Evolutionary conservation across 2,113 vertebrate genomes (phyloP), one percentile per base, ranked within the genome.

Genomic region (Sturnus vulgaris): DNA sequence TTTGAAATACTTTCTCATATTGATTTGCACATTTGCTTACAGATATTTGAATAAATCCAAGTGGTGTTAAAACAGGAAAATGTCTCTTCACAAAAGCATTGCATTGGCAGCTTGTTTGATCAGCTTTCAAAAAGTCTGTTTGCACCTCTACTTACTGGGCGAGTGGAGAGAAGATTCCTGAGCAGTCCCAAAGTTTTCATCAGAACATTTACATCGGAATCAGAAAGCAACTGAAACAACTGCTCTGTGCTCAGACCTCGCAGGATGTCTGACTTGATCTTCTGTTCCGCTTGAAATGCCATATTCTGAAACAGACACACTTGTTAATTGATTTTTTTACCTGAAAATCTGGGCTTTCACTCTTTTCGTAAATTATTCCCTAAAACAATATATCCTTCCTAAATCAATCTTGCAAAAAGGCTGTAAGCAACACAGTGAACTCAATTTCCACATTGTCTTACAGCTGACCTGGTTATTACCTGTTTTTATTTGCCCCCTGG

Each of bases 201-300:
- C 83, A 99, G 97, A 57, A 99, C 99, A 60, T 99, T 99, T 88
- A 98, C 97, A 96, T 99, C 99, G 0, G 99, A 99, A 98, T 99
- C 99, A 22, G 99, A 99, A 40, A 99, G 98, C 72, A 99, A 98
- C 87, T 99, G 98, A 94, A 99, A 99, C 68, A 99, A 97, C 95
- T 99, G 99, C 90, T 99, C 99, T n/a, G 99, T 99, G 61, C 99
- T 99, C 97, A 99, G 97, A 93, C 98, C 98, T 88, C 98, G 98
- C 90, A 99, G 98, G 76, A 99, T 99, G 97, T 99, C 99, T 89
- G 99, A 98, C 97, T 99, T 99, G 96, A 99, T 99, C 98, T 99
- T 99, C 98, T 99, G 99, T 96, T 99, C 99, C 0, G 99, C 99
- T 98, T 99, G 99, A 98, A 99, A 99, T 56, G 99, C 99, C 99